Base-by-base conservation (phyloP, 2,797 vertebrate genomes). In the Buceros bicornis region DNA sequence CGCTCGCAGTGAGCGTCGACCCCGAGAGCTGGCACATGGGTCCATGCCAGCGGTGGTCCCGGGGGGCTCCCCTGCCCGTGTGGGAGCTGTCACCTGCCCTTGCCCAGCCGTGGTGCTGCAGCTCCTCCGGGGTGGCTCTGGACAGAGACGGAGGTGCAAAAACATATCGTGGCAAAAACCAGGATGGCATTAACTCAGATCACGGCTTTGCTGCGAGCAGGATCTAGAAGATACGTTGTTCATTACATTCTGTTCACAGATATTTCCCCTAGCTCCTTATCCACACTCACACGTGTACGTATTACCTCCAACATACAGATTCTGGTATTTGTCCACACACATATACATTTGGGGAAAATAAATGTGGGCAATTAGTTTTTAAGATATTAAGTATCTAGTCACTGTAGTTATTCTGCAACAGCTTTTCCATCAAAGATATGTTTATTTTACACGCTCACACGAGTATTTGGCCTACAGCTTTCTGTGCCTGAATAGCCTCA, bases 61-160 rank as follows among this genome's bases (percentile, higher is more conserved):
- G 6, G 3, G 3, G 29, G 29, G 24, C 6, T 77, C 51, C 57
- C 25, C 25, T 1, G 19, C 25, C 65, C 47, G 21, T 43, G 8
- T 15, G 43, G 15, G 40, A 37, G 35, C 51, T 70, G n/a, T 82
- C 51, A 56, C 6, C 19, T 47, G 33, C 43, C 76, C 48, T 18
- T 51, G 22, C 11, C 0, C 1, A 74, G 35, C 10, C 18, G 16
- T 18, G 29, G 8, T 66, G 65, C 16, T 1, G 2, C 37, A 42
- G 54, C 28, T 31, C 5, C 22, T 61, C 25, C 54, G 5, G 7
- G 12, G 14, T 3, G 1, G 8, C 33, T 84, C 64, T 73, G 48
- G 56, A 16, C 8, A 25, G 26, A 80, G 24, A 66, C 4, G 40
- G 61, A 54, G 6, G 10, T 42, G 31, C 7, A 45, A 61, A 82